These are phyloP conservation scores for Bombyx huttoni DNA, from an alignment of 2,888 invertebrate genomes.

Conservation along the genomic window DNA sequence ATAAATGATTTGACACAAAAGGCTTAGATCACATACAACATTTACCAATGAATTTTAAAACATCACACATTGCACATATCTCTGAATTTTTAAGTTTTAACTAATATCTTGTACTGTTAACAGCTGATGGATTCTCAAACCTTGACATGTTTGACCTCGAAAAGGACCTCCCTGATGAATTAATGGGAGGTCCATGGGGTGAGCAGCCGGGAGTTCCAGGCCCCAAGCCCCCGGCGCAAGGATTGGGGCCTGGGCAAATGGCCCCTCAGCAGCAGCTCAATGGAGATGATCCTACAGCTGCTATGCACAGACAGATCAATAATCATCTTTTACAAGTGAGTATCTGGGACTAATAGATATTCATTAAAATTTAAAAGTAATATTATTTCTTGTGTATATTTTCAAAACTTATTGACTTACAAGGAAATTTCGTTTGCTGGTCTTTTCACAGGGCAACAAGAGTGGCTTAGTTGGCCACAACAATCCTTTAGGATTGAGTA, in stretches of 20 bases:
- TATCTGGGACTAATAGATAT: constrained; percentile 33
- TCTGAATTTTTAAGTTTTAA: background rate
- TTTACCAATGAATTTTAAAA: background rate
- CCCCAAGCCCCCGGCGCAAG: constrained; percentile 85
- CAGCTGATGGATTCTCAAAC: constrained; percentile 84
- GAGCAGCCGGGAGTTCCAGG: constrained; percentile 76
- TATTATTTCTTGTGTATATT: background rate
- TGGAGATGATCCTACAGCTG: constrained; percentile 77
- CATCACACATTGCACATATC: background rate
- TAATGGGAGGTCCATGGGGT: constrained; percentile 85
- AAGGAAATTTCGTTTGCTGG: constrained; percentile 49
- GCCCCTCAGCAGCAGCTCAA: constrained; percentile 75
- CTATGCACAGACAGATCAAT: constrained; percentile 72
- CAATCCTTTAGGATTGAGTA: constrained; percentile 81
- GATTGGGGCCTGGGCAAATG: constrained; percentile 80
- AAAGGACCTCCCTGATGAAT: constrained; percentile 92
- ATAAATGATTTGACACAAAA: too few relatives aligned
- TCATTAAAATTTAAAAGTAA: background rate
- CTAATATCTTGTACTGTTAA: constrained; percentile 20
- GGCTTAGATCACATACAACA: too few relatives aligned
- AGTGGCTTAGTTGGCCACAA: constrained; percentile 79
- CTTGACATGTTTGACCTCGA: constrained; percentile 91
- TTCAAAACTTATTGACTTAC: constrained; percentile 25
- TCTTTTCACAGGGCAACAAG: constrained; percentile 78
- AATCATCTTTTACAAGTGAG: constrained; percentile 78